Conservation (phyloP, 2,797 vertebrate species). For the Brotogeris chrysoptera region DNA sequence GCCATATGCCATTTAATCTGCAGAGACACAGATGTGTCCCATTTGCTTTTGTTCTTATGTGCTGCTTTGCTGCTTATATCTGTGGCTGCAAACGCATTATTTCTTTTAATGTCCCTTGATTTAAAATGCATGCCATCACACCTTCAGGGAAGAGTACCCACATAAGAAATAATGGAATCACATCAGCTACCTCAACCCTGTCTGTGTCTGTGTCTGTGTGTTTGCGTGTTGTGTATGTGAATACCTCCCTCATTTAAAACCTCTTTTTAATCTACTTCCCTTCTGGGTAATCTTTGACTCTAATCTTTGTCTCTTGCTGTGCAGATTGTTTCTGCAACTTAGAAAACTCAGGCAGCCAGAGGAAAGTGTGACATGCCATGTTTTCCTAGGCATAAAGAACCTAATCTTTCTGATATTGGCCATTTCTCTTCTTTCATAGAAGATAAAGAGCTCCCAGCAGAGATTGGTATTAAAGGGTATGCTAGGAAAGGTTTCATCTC, state of each 20-base stretch:
- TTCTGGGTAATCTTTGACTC: slow-evolving; percentile 14
- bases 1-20: slow-evolving; percentile 8
- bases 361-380: background rate
- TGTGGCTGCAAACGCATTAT: background rate
- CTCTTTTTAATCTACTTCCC: slow-evolving; percentile 34
- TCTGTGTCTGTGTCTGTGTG: background rate
- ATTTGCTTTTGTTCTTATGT: slow-evolving; percentile 23
- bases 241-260: background rate
- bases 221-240: background rate
- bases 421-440: background rate
- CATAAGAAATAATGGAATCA: background rate
- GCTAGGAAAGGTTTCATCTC: background rate
- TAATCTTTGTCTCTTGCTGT: background rate
- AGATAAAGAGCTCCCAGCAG: background rate
- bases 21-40: background rate
- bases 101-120: background rate
- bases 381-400: background rate
- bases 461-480: background rate
- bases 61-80: background rate
- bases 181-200: background rate
- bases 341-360: background rate
- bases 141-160: background rate
- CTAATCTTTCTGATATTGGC: background rate
- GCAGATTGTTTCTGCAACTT: slow-evolving; percentile 1
- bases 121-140: background rate